Conservation (phyloP, 2,113 vertebrate genomes). For the Anser brachyrhynchus region DNA sequence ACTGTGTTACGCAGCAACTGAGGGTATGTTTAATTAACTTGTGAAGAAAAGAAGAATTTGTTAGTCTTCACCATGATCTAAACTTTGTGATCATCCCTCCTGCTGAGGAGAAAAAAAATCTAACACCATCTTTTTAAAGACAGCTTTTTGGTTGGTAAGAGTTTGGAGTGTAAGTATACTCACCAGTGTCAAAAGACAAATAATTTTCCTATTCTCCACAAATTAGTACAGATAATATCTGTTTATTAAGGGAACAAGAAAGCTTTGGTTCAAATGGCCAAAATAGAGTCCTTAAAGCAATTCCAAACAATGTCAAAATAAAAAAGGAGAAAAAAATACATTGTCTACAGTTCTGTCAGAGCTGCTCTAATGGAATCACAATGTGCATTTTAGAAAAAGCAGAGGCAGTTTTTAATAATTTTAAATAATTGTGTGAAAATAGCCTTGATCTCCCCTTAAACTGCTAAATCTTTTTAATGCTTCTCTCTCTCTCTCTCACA, state of each 20-base stretch:
- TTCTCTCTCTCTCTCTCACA: neutral
- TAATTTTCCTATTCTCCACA: constrained; percentile 56
- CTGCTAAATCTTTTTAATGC: constrained; percentile 74
- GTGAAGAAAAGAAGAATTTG: neutral
- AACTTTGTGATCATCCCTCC: neutral
- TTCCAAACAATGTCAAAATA: constrained; percentile 16
- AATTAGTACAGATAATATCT: constrained; percentile 45
- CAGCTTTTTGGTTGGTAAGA: constrained; percentile 4
- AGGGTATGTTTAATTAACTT: constrained; percentile 17
- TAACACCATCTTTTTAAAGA: constrained; percentile 57
- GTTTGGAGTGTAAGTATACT: constrained; percentile 15
- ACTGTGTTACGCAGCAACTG: neutral
- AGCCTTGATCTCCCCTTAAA: constrained; percentile 67
- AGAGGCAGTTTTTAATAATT: constrained; percentile 66
- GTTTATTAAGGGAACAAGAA: constrained; percentile 39
- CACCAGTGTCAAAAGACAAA: constrained; percentile 36
- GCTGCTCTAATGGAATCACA: neutral
- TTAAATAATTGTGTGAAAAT: constrained; percentile 74
- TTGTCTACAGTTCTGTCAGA: neutral
- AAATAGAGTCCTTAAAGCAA: constrained; percentile 39
- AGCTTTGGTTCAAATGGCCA: neutral
- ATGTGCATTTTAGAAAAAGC: constrained; percentile 42
- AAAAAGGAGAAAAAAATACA: neutral
- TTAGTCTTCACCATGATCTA: neutral
- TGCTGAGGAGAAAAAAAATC: neutral